Base-by-base conservation (phyloP, 1,140 invertebrate species). In the Pogonus chalceus region DNA sequence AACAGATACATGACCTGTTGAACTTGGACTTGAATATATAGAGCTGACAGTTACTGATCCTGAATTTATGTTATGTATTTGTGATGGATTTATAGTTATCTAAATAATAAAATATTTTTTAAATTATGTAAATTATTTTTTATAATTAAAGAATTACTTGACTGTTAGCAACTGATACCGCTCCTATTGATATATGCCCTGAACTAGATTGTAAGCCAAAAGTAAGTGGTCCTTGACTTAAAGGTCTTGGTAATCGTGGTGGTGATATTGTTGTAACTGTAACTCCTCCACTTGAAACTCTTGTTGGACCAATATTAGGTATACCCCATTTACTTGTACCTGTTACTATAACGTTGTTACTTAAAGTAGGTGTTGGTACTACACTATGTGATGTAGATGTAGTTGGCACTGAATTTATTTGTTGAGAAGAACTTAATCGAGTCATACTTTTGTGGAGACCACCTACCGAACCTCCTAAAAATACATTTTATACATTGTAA, bases 361-460 rank as follows among this genome's bases (percentile, higher is more conserved):
- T 57, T 49, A 65, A 69, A 23, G 67, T 64, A 20, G 59, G 58
- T 3, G 64, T 63, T 0, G 65, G 63, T 24, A 53, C 61, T 35
- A 62, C 60, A 53, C 62, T 70, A 9, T 62, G 63, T 10, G 66
- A 58, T 65, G 67, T 43, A 10, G 18, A 4, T 61, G 66, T 60
- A 53, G 52, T 56, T 59, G 57, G 60, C 10, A 58, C 57, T 55
- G 64, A 60, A 62, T 76, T 79, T 53, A 85, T 83, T 63, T 85
- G 80, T 63, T 84, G 81, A 49, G 82, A 85, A 7, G 83, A 85
- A 56, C 83, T 85, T 35, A 88, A 68, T 35, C 85, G 75, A n/a
- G 85, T 87, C 84, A 88, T 86, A 64, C 85, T 88, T 65, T 87
- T 87, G 65, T 88, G 84, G 1, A 88, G 71, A n/a, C 84, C 84